Percentiles rank a stretch among this genome's conserved stretches.
Conservation (phyloP, 2,113 vertebrate species). For the Dipodomys spectabilis region DNA sequence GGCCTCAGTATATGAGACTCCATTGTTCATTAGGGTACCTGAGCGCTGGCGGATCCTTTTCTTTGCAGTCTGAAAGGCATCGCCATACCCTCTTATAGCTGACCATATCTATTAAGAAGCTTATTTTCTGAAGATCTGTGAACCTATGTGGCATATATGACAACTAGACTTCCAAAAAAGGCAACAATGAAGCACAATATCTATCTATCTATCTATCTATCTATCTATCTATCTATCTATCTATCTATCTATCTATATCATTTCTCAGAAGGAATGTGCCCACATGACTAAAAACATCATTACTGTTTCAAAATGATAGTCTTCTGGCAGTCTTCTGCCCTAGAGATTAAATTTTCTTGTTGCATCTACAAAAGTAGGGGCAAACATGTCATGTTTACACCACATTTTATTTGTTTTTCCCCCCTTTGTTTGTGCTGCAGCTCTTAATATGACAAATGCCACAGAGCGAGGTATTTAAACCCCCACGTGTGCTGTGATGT, state of each 20-base stretch:
- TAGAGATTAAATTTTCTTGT: constrained; percentile 20
- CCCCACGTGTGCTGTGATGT: constrained; percentile 77
- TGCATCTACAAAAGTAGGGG: constrained; percentile 50
- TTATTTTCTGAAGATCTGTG: neutral
- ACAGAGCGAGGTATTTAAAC: constrained; percentile 80
- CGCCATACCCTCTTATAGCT: neutral
- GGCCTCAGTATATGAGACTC: neutral
- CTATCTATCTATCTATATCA: neutral
- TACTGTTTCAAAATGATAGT: neutral
- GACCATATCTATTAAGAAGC: neutral
- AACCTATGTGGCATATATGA: neutral
- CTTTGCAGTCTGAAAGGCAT: neutral
- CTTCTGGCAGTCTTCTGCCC: neutral
- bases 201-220: neutral
- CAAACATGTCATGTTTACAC: neutral
- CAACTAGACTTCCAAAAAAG: neutral
- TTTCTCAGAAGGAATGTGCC: neutral
- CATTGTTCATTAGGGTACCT: neutral
- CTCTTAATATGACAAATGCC: constrained; percentile 79
- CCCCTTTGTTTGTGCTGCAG: constrained; percentile 73
- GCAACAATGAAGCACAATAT: neutral
- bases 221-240: neutral
- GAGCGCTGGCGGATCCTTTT: neutral
- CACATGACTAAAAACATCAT: neutral
- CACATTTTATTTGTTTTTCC: constrained; percentile 65